A percentile compares a stretch with the other conserved stretches of the same genome.
Evolutionary conservation across 2,113 vertebrate species (phyloP).

Genomic region (Limanda limanda): DNA sequence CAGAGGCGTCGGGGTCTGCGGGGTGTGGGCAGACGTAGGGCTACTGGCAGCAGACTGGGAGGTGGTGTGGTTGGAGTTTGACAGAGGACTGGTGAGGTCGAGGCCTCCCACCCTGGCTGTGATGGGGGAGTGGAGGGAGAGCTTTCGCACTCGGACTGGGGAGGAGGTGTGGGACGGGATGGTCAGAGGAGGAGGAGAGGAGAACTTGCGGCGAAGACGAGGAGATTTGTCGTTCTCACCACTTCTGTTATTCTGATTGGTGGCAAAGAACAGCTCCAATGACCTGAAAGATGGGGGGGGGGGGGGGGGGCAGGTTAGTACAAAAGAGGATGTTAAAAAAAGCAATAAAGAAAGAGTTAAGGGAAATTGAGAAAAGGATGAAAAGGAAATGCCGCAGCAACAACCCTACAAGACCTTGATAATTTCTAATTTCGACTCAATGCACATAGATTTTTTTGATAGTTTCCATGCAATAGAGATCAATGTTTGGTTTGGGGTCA

Average conservation of each 20-base stretch:
- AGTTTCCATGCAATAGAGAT: not conserved
- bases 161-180: conserved; percentile 92
- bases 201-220: conserved; percentile 95
- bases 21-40: conserved; percentile 86
- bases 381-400: not conserved
- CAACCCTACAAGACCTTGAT: not conserved
- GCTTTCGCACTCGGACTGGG: conserved; percentile 90
- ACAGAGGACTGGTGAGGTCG: conserved; percentile 86
- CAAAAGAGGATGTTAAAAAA: conserved; percentile 33
- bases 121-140: conserved; percentile 93
- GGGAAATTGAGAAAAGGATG: not conserved
- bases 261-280: conserved; percentile 97
- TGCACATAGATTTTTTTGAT: not conserved
- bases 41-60: conserved; percentile 87
- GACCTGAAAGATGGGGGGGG: conserved; percentile 80
- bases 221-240: conserved; percentile 92
- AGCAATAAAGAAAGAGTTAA: conserved; percentile 24
- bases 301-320: conserved; percentile 1
- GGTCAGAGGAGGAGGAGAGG: conserved; percentile 92
- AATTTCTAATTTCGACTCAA: not conserved
- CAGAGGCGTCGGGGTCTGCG: conserved; percentile 75
- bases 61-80: conserved; percentile 79
- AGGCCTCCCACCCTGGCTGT: conserved; percentile 88
- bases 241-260: conserved; percentile 89
- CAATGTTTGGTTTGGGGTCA: not conserved